These are phyloP conservation scores for Anticlea derivata DNA, from an alignment of 2,888 invertebrate species.

Conservation along the genomic window DNA sequence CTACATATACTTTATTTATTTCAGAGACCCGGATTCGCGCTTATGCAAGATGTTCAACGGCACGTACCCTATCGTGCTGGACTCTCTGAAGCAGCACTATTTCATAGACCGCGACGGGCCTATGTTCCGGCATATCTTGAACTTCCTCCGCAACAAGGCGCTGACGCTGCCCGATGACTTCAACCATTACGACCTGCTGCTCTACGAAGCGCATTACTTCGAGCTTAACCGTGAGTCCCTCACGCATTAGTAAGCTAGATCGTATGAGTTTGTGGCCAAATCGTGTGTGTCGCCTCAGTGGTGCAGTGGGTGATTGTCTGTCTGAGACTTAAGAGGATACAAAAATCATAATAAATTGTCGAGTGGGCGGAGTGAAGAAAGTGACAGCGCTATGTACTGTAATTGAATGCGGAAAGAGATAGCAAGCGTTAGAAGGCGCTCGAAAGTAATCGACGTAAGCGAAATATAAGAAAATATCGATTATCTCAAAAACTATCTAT, in stretches of 20 bases:
- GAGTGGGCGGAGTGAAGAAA: no score
- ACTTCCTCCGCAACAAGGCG: constrained; percentile 96
- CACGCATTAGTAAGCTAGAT: neutral
- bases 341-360: no score
- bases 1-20: constrained; percentile 52
- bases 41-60: constrained; percentile 97
- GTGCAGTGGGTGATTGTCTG: no score
- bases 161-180: constrained; percentile 95
- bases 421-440: no score
- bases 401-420: no score
- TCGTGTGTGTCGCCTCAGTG: no score
- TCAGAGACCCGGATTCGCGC: constrained; percentile 96
- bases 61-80: constrained; percentile 96
- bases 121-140: constrained; percentile 98
- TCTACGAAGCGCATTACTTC: constrained; percentile 96
- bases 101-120: constrained; percentile 99
- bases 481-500: no score
- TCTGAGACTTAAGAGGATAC: no score
- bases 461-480: no score
- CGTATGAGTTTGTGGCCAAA: neutral
- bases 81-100: constrained; percentile 98
- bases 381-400: no score
- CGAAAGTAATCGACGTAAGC: no score
- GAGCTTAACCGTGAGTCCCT: constrained; percentile 91
- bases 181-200: constrained; percentile 91